A percentile compares a stretch with the other conserved stretches of the same genome.
Conservation (phyloP, 2,113 vertebrate species). For the pig (Sus scrofa) region DNA sequence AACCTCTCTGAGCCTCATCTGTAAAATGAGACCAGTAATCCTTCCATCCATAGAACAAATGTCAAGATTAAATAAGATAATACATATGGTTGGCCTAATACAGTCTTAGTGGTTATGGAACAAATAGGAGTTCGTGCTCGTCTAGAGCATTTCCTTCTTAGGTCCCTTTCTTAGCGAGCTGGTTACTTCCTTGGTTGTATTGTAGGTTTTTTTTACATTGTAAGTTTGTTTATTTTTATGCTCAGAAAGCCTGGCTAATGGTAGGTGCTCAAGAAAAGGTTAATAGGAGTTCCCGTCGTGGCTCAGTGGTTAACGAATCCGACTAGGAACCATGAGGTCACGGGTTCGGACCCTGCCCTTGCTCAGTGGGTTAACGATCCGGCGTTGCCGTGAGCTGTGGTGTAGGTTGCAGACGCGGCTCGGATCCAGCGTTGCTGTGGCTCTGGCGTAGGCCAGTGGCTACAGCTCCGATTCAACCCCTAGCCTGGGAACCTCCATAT, state of each 20-base stretch:
- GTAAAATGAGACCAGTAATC: neutral
- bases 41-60: neutral
- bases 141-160: neutral
- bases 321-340: no score
- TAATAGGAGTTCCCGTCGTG: no score
- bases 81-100: neutral
- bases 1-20: conserved; percentile 20
- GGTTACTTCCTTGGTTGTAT: neutral
- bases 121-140: neutral
- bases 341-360: no score
- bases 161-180: neutral
- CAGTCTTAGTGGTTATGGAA: neutral
- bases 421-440: no score
- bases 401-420: no score
- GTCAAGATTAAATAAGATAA: neutral
- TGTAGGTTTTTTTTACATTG: conserved; percentile 28
- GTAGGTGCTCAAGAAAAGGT: neutral
- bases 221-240: conserved; percentile 34
- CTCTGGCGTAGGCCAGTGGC: no score
- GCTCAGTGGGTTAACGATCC: no score
- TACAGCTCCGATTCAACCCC: no score
- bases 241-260: neutral
- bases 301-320: no score
- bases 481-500: no score
- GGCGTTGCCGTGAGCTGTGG: no score